Evolutionary conservation across 2,888 invertebrate species (phyloP), one percentile per base, ranked within the genome.

Genomic region (Mythimna ferrago): DNA sequence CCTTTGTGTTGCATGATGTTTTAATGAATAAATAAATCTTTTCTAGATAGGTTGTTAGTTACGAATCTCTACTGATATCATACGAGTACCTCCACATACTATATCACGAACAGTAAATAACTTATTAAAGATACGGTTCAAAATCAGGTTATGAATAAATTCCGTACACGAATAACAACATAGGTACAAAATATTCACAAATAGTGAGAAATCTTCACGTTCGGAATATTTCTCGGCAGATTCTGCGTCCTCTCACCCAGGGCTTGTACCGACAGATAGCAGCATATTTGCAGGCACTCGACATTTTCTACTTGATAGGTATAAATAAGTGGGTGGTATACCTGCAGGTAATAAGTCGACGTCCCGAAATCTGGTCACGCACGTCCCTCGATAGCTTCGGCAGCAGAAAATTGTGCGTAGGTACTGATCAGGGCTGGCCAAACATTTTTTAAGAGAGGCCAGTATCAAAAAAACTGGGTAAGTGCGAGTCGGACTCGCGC

Each of bases 291-390:
- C 68, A 69, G 63, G 51, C 71, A 65, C 72, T 73, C 61, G 66
- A 71, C 44, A 68, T 73, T 76, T 84, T 73, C 60, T 70, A 73
- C 76, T 77, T 71, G 61, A 72, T 67, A 67, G 74, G 32, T 78
- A 69, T 71, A 80, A 73, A 71, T 71, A 80, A 73, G 54, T 73
- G 64, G 58, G 61, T 41, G 53, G 72, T 65, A 64, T 77, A 75
- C 41, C 61, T 61, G 14, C 76, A 80, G 77, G 81, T 88, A 87
- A 90, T 90, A 88, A 84, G 85, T 87, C 81, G 76, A 64, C 66
- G 66, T 73, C 88, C 72, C 65, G 81, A 83, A 91, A 88, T 86
- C 90, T 85, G 86, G 90, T 91, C 92, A 91, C 91, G 91, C 82
- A 73, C 84, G 78, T 77, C 64, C 73, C 85, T 83, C 84, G 79